Base-by-base conservation (phyloP, 2,888 invertebrate genomes). In the Drosophila multiciliata region DNA sequence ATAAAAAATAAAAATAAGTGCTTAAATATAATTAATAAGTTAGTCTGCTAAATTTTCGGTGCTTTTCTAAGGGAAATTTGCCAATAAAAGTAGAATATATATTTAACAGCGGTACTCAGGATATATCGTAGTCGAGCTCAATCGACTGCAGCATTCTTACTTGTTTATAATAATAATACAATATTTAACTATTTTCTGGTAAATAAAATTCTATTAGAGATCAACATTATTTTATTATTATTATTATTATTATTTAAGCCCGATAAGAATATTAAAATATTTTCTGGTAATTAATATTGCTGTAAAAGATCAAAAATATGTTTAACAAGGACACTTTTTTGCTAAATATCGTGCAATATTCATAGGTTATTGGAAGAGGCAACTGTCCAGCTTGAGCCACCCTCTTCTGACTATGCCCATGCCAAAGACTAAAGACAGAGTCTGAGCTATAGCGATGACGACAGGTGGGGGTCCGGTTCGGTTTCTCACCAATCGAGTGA, bases 391-490 rank as follows among this genome's bases (percentile, higher is more conserved):
- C 5, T 35, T 9, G 3, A 4, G 0, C 3, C 2, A 20, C 15
- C 9, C 35, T 23, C 17, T 7, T 5, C 15, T 33, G n/a, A 17
- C 9, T 23, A 35, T 15, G 35, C 17, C 6, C 23, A 1, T 35
- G 53, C 1, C 8, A 1, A 12, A 15, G 38, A 38, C 38, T 17
- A 17, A 26, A 49, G 26, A 29, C 54, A n/a, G 12, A n/a, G n/a
- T 20, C 52, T 52, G 52, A 65, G 66, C 52, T 42, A 53, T 38
- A 42, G n/a, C 26, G 23, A 36, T 38, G 66, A 35, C 62, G 64
- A 79, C 78, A 78, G 80, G 75, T 78, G 78, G 59, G 76, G 67
- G 75, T 78, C 78, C 78, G 75, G 80, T 75, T 75, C 49, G 54
- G 33, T 78, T 78, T 78, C 78, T 75, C 80, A 79, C 70, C 79